A percentile compares a stretch with the other conserved stretches of the same genome.
These are phyloP conservation scores for Gymnorhina tibicen DNA, from an alignment of 2,113 vertebrate species.

Conservation along the genomic window DNA sequence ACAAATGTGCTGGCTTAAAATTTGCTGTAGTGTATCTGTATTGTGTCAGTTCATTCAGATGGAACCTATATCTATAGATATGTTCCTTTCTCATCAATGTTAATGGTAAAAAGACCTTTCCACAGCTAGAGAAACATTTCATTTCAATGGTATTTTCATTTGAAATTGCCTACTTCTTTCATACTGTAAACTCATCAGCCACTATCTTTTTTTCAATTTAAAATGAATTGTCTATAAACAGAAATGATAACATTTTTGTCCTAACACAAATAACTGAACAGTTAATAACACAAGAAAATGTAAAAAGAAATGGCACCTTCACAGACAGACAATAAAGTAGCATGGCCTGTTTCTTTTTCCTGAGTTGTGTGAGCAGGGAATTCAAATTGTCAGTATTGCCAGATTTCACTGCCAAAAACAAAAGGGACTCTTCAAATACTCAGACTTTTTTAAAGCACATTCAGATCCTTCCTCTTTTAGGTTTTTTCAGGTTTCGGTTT, in stretches of 20 bases:
- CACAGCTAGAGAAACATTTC: neutral
- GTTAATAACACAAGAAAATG: neutral
- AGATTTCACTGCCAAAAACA: neutral
- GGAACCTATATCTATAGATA: neutral
- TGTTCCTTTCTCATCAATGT: neutral
- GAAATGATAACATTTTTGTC: neutral
- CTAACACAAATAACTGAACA: neutral
- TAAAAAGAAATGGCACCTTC: neutral
- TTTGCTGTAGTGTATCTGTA: neutral
- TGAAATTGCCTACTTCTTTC: neutral
- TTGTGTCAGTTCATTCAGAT: neutral
- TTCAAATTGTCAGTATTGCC: neutral
- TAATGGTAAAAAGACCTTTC: neutral
- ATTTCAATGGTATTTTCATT: neutral
- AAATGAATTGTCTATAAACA: neutral
- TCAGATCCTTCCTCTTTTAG: neutral
- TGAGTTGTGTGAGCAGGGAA: neutral
- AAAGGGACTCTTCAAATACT: neutral
- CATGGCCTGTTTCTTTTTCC: neutral
- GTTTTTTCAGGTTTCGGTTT: neutral
- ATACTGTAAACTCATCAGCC: neutral
- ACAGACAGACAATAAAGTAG: neutral
- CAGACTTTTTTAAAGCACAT: neutral
- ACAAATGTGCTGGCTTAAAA: neutral
- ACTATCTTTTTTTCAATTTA: neutral